Conservation (phyloP, 2,888 invertebrate species). For the Sphaerophoria taeniata region DNA sequence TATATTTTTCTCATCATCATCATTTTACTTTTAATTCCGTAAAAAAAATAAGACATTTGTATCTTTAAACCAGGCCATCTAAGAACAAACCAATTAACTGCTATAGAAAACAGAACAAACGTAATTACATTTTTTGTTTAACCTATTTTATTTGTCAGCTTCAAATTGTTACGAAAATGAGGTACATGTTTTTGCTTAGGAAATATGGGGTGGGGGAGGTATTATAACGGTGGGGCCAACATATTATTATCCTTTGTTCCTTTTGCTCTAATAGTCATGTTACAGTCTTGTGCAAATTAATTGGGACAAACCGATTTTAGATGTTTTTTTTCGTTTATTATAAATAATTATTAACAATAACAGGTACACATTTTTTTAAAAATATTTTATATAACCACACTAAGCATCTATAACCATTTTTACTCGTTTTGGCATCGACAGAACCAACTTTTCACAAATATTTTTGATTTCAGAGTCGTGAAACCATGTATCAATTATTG, state of each 20-base stretch:
- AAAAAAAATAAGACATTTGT: neutral
- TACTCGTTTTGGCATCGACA: too few relatives aligned
- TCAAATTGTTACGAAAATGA: conserved; percentile 44
- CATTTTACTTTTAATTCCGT: too few relatives aligned
- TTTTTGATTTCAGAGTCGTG: too few relatives aligned
- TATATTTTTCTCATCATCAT: neutral
- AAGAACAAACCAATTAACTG: conserved; percentile 52
- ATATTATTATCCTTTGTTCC: conserved; percentile 47
- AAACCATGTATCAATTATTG: too few relatives aligned
- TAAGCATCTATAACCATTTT: too few relatives aligned
- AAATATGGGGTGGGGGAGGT: neutral
- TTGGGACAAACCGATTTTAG: conserved; percentile 22
- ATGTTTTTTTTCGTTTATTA: conserved; percentile 18
- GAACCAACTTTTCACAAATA: too few relatives aligned
- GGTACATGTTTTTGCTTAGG: neutral
- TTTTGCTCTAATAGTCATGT: conserved; percentile 57
- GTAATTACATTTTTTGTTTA: conserved; percentile 52
- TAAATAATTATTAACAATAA: conserved; percentile 20
- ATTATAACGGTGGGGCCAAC: conserved; percentile 26
- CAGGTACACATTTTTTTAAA: too few relatives aligned
- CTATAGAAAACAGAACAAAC: conserved; percentile 19
- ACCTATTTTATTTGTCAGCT: conserved; percentile 34
- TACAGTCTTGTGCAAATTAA: conserved; percentile 34
- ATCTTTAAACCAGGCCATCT: conserved; percentile 18
- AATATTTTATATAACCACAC: too few relatives aligned